A percentile compares a stretch with the other conserved stretches of the same genome.
Evolutionary conservation across 2,113 vertebrate species (phyloP).

Genomic region (Orycteropus afer): DNA sequence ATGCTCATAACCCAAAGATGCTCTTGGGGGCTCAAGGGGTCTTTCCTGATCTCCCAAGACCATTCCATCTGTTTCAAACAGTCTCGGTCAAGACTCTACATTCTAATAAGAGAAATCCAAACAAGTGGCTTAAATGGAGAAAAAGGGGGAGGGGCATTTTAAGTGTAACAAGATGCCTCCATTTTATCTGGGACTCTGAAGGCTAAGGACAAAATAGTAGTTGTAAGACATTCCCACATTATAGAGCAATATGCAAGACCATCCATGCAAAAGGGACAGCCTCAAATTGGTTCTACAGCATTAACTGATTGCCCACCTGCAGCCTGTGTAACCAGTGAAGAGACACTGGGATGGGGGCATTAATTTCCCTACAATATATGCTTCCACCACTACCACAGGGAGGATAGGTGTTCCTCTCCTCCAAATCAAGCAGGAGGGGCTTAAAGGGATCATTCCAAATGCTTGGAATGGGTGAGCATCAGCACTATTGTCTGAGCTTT

Average conservation of each 20-base stretch:
- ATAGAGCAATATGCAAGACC: background rate
- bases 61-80: background rate
- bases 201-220: background rate
- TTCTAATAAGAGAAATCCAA: background rate
- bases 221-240: background rate
- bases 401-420: background rate
- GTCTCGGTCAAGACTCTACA: background rate
- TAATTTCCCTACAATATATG: background rate
- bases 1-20: background rate
- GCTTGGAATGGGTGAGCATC: accelerated
- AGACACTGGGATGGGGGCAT: background rate
- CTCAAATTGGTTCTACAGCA: background rate
- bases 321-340: background rate
- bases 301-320: background rate
- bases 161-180: background rate
- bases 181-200: background rate
- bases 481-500: background rate
- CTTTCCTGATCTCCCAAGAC: background rate
- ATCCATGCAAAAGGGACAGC: background rate
- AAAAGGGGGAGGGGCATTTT: background rate
- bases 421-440: background rate
- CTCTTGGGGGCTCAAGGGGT: background rate
- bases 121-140: background rate
- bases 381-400: background rate
- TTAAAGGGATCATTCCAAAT: background rate